phyloP scores from a whole-genome alignment of 2,888 invertebrate genomes.

The Cephalotes varians region DNA sequence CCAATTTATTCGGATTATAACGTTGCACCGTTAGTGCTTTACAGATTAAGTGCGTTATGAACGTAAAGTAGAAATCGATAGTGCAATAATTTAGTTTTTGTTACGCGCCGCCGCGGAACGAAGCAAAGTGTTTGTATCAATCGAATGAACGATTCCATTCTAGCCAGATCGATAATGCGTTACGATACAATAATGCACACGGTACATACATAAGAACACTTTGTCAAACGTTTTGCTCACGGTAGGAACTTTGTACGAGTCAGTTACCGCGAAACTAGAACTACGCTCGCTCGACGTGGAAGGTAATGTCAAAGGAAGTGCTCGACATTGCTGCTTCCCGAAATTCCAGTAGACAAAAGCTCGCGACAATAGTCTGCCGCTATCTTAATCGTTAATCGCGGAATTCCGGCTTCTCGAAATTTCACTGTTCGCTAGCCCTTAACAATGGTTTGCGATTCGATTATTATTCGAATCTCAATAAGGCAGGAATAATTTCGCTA shows the following conservation, averaged over 20 bases:
- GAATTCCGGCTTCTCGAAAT: slow-evolving; percentile 24
- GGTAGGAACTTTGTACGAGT: slow-evolving; percentile 4
- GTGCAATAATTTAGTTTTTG: not conserved
- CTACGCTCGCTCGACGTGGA: slow-evolving; percentile 8
- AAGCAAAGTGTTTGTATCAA: not conserved
- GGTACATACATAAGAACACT: not conserved
- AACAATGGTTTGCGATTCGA: not conserved
- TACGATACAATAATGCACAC: not conserved
- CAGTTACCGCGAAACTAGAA: slow-evolving; percentile 21
- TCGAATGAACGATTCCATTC: not conserved
- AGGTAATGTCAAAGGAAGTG: slow-evolving; percentile 46
- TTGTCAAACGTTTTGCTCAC: slow-evolving; percentile 38
- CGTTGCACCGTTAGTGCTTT: not conserved
- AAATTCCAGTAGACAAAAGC: slow-evolving; percentile 43
- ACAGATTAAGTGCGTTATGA: not conserved
- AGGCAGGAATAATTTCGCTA: slow-evolving; percentile 20
- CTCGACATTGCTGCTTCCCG: slow-evolving; percentile 43
- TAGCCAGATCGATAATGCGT: slow-evolving; percentile 12
- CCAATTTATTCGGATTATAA: not conserved
- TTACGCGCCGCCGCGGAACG: not conserved
- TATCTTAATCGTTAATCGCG: slow-evolving; percentile 51
- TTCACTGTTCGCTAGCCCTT: not conserved
- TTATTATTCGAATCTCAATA: slow-evolving; percentile 12
- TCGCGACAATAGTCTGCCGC: slow-evolving; percentile 5
- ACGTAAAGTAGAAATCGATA: not conserved